These are phyloP conservation scores for Eupithecia pulchellata DNA, from an alignment of 2,888 invertebrate genomes.

Conservation along the genomic window DNA sequence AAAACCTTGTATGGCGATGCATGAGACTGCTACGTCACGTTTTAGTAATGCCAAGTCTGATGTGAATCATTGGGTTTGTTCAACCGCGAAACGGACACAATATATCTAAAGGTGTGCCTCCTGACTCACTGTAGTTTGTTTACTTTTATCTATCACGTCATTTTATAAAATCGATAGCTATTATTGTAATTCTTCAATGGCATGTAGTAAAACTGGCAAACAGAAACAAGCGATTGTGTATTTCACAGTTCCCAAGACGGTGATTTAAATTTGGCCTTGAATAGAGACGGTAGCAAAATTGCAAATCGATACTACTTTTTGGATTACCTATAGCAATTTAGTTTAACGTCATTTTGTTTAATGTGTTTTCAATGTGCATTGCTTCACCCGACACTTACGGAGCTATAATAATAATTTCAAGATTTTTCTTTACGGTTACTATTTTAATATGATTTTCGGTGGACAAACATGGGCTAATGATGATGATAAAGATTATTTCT, in stretches of 20 bases:
- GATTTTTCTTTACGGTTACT: not conserved
- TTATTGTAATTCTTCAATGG: not conserved
- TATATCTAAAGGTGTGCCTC: conserved; percentile 24
- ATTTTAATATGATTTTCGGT: too few species aligned
- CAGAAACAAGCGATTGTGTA: not conserved
- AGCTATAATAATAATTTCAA: not conserved
- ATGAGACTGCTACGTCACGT: conserved; percentile 14
- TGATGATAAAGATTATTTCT: too few species aligned
- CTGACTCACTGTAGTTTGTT: conserved; percentile 22
- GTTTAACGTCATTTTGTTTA: conserved; percentile 19
- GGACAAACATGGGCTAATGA: too few species aligned
- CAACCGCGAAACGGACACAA: conserved; percentile 26
- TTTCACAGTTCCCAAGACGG: conserved; percentile 10
- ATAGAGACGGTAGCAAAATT: conserved; percentile 13
- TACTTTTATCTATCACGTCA: conserved; percentile 4
- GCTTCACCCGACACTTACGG: not conserved
- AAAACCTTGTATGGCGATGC: not conserved
- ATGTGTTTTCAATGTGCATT: conserved; percentile 15
- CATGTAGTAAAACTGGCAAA: not conserved
- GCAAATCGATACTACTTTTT: conserved; percentile 20
- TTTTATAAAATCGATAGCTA: conserved; percentile 7
- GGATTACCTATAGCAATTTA: conserved; percentile 22
- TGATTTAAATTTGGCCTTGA: conserved; percentile 22
- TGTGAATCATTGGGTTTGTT: conserved; percentile 31
- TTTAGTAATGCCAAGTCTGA: not conserved